Evolutionary conservation across 2,113 vertebrate genomes (phyloP).

Genomic region (Anser cygnoides): DNA sequence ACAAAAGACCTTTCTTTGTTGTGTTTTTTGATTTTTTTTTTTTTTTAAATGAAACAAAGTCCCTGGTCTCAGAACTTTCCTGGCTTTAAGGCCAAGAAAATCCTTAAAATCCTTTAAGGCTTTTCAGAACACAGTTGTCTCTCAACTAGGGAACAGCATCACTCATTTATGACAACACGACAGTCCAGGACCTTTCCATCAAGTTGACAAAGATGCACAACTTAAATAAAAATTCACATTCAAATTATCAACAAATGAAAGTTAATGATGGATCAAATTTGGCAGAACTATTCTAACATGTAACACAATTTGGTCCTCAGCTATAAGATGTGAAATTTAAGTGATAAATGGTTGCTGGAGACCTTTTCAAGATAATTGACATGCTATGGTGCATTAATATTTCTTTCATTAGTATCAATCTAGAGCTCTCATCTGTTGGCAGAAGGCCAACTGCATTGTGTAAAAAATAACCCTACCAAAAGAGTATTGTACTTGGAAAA

Average conservation of each 20-base stretch:
- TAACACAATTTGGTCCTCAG: neutral
- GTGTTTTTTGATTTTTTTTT: neutral
- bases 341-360: conserved; percentile 13
- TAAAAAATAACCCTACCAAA: neutral
- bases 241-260: conserved; percentile 64
- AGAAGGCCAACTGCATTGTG: conserved; percentile 27
- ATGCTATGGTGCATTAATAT: conserved; percentile 62
- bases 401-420: conserved; percentile 44
- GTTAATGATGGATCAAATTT: conserved; percentile 67
- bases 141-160: neutral
- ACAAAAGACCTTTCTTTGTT: neutral
- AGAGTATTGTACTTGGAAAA: neutral
- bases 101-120: neutral
- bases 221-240: conserved; percentile 58
- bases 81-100: too few relatives aligned
- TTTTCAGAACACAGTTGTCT: neutral
- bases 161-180: neutral
- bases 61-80: neutral
- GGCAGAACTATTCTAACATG: conserved; percentile 37
- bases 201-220: conserved; percentile 51
- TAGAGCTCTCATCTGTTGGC: conserved; percentile 42
- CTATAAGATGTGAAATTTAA: conserved; percentile 5
- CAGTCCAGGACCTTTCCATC: conserved; percentile 20
- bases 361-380: conserved; percentile 57
- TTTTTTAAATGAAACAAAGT: neutral